These are phyloP conservation scores for Megalops cyprinoides DNA, from an alignment of 2,797 vertebrate species.

Conservation along the genomic window DNA sequence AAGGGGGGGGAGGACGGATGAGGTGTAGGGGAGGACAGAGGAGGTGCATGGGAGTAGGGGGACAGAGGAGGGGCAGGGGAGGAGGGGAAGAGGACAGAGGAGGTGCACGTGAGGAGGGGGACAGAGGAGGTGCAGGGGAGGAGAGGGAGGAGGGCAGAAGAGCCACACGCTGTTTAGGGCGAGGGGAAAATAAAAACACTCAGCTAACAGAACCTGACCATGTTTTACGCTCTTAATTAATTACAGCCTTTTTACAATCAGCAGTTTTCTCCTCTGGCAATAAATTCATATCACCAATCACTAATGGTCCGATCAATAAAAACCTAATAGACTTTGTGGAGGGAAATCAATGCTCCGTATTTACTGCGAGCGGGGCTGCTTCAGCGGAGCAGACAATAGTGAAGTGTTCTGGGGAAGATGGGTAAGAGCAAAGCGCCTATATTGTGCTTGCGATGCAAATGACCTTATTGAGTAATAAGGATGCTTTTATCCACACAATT, in stretches of 20 bases:
- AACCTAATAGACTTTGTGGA: conserved; percentile 20
- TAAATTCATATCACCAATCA: conserved; percentile 24
- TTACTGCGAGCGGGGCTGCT: background rate
- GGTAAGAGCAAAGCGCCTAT: background rate
- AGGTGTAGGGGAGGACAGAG: background rate
- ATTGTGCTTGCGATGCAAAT: background rate
- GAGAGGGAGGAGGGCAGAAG: background rate
- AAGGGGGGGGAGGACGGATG: background rate
- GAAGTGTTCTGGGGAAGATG: background rate
- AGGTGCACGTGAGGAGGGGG: background rate
- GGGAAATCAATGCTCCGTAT: conserved; percentile 2
- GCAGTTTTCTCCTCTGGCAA: background rate
- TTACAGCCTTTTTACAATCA: background rate
- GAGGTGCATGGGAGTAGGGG: background rate
- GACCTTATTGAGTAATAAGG: background rate
- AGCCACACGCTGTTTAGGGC: background rate
- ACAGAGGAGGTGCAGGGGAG: background rate
- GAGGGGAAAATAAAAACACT: background rate
- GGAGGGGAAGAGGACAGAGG: background rate
- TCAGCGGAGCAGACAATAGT: background rate
- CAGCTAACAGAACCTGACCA: background rate
- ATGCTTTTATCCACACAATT: background rate
- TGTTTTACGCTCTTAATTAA: background rate
- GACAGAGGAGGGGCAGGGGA: too few relatives aligned
- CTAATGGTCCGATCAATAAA: conserved; percentile 24